These are phyloP conservation scores for Cloeon dipterum DNA, from an alignment of 2,888 invertebrate species.

Conservation along the genomic window DNA sequence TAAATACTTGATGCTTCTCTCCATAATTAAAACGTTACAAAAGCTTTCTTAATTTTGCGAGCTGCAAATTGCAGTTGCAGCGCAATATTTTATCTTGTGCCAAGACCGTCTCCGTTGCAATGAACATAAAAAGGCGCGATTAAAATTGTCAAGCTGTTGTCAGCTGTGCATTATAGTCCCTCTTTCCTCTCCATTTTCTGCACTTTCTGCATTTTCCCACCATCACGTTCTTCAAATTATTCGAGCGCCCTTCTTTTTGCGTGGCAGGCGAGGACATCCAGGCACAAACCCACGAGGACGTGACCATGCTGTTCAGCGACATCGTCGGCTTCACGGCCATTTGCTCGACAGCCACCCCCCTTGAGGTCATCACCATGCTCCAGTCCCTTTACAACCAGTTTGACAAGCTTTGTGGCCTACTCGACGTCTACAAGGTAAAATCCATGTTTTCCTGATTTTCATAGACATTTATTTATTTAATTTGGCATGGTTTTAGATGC, in stretches of 20 bases:
- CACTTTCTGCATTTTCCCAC: background rate
- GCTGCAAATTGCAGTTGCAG: too few species aligned
- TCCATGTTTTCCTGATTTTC: too few species aligned
- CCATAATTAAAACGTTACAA: too few species aligned
- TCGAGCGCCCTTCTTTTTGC: background rate
- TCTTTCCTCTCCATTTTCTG: background rate
- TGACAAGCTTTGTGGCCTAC: conserved; percentile 72
- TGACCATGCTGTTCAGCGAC: conserved; percentile 89
- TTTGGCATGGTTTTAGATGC: too few species aligned
- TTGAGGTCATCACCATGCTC: conserved; percentile 90
- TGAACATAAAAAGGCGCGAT: too few species aligned
- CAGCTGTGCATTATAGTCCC: background rate
- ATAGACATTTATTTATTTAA: too few species aligned
- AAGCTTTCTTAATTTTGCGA: too few species aligned
- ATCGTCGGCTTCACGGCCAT: conserved; percentile 93
- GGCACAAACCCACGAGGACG: conserved; percentile 79
- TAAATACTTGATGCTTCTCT: too few species aligned
- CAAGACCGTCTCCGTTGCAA: too few species aligned
- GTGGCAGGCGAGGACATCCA: conserved; percentile 68
- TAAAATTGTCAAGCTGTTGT: too few species aligned
- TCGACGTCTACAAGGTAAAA: conserved; percentile 82
- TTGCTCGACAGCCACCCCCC: conserved; percentile 81
- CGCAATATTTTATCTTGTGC: too few species aligned
- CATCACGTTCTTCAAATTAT: too few species aligned
- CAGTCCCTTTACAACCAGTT: conserved; percentile 84